These are phyloP conservation scores for Accipiter cooperii DNA, from an alignment of 2,113 vertebrate genomes.

Conservation along the genomic window DNA sequence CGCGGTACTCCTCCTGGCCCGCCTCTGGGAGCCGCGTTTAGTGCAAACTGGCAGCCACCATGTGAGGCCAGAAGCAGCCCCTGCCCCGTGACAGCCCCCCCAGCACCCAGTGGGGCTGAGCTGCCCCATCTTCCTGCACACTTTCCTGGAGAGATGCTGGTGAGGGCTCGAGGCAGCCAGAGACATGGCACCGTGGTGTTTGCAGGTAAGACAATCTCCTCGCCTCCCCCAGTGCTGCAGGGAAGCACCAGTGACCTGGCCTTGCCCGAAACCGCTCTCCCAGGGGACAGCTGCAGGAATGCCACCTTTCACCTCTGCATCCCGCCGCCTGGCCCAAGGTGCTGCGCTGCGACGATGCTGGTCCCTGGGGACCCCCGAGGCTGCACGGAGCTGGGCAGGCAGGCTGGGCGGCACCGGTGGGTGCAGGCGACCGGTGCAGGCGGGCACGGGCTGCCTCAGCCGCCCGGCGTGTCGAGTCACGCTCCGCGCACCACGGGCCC, in stretches of 20 bases:
- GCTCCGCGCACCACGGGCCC: accelerated
- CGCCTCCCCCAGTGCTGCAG: accelerated
- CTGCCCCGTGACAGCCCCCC: too few relatives aligned
- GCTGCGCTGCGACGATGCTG: accelerated
- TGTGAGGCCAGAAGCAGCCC: too few relatives aligned
- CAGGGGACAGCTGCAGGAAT: neutral
- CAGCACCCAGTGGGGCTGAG: neutral
- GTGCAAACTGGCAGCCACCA: too few relatives aligned
- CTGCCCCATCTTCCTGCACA: neutral
- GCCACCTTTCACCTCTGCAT: neutral
- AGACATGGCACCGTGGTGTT: neutral
- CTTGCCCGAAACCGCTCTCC: neutral
- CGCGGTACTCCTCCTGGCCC: too few relatives aligned
- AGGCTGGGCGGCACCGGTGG: neutral
- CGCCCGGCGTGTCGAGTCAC: neutral
- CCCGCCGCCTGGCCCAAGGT: neutral
- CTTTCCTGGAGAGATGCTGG: neutral
- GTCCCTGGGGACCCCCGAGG: accelerated
- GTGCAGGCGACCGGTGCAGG: neutral
- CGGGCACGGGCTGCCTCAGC: neutral
- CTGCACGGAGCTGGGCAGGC: neutral
- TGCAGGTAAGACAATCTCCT: neutral
- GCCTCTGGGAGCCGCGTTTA: too few relatives aligned
- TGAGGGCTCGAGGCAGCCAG: neutral
- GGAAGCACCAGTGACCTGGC: neutral